These are phyloP conservation scores for Podarcis muralis DNA, from an alignment of 2,113 vertebrate species.

Conservation along the genomic window DNA sequence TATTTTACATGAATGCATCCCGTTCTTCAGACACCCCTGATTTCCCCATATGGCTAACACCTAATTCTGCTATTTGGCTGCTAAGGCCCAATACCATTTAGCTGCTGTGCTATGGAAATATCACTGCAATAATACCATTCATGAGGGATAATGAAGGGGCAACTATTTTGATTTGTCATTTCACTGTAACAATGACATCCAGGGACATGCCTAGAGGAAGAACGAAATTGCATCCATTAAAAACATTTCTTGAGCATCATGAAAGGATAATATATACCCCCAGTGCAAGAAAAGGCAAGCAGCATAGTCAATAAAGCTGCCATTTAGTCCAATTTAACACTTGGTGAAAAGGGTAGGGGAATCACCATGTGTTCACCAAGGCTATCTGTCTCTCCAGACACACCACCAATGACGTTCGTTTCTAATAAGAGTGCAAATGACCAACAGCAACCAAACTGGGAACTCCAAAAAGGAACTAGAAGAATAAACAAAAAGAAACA, in stretches of 20 bases:
- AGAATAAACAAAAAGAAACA: too few species aligned
- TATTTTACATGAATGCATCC: background rate
- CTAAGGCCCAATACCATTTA: background rate
- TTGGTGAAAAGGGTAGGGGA: background rate
- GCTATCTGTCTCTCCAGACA: background rate
- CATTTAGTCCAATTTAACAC: background rate
- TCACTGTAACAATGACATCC: background rate
- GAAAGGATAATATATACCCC: conserved; percentile 10
- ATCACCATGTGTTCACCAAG: background rate
- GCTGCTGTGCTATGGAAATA: conserved; percentile 2
- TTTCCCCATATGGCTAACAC: background rate
- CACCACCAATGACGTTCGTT: too few species aligned
- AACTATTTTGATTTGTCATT: conserved; percentile 11
- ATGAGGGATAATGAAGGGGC: background rate
- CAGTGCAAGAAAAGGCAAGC: background rate
- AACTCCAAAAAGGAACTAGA: too few species aligned
- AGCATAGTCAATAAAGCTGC: background rate
- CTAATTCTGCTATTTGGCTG: too few species aligned
- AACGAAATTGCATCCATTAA: background rate
- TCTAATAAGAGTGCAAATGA: too few species aligned
- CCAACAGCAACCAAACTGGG: too few species aligned
- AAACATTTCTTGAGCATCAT: background rate
- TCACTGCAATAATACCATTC: background rate
- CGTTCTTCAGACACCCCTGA: background rate
- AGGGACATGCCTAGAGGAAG: background rate